Evolutionary conservation across 2,888 invertebrate genomes (phyloP).

Genomic region (Lasius platythorax): DNA sequence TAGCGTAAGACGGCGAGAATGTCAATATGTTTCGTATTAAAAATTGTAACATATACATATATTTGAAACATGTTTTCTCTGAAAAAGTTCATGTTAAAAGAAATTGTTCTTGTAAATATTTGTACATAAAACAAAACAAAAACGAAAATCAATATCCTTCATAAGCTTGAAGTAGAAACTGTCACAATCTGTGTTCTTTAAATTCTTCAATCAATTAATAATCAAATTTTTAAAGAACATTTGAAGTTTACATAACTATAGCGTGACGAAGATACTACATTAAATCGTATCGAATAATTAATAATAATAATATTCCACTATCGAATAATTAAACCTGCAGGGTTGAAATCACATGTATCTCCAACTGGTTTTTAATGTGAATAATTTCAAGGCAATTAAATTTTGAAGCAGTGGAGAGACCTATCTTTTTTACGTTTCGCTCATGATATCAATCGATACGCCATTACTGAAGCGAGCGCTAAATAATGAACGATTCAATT

Average conservation of each 20-base stretch:
- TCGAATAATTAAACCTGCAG: not conserved
- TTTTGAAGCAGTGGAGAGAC: not conserved
- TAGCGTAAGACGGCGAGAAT: not conserved
- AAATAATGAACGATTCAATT: constrained; percentile 37
- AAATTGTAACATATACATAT: constrained; percentile 17
- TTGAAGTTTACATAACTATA: not conserved
- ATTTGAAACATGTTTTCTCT: not conserved
- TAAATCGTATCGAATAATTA: not conserved
- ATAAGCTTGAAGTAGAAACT: not conserved
- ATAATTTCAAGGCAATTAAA: not conserved
- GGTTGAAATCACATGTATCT: not conserved
- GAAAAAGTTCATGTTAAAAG: not conserved
- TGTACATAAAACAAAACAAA: constrained; percentile 10
- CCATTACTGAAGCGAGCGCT: constrained; percentile 46
- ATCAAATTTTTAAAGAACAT: not conserved
- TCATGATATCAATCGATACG: constrained; percentile 32
- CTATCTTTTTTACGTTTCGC: not conserved
- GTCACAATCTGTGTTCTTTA: not conserved
- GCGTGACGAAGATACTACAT: not conserved
- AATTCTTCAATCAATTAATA: not conserved
- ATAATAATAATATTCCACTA: not conserved
- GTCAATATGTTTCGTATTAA: not conserved
- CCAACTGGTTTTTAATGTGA: not conserved
- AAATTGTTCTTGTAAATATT: not conserved
- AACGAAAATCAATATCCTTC: not conserved